phyloP scores from a whole-genome alignment of 2,888 invertebrate genomes.

The Cosmia trapezina region DNA sequence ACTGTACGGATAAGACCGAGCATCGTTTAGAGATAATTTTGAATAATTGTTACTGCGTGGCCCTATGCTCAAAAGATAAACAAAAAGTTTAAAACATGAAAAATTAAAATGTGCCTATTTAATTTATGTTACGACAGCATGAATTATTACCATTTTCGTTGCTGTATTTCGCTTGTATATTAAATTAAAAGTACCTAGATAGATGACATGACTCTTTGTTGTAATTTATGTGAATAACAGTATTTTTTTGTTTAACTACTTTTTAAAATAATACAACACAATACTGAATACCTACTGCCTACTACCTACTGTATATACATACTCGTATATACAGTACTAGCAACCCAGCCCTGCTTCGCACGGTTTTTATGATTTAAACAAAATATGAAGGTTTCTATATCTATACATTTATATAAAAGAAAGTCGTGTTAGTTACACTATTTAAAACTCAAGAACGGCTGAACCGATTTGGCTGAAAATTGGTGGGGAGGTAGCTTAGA shows the following conservation, averaged over 20 bases:
- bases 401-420: too few relatives aligned
- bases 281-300: too few relatives aligned
- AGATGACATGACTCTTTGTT: not conserved
- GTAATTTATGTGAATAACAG: not conserved
- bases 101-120: slow-evolving; percentile 7
- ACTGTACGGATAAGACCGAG: slow-evolving; percentile 60
- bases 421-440: too few relatives aligned
- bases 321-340: too few relatives aligned
- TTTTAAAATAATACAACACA: not conserved
- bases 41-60: slow-evolving; percentile 62
- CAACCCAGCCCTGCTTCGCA: too few relatives aligned
- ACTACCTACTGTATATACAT: too few relatives aligned
- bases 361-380: too few relatives aligned
- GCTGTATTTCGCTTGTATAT: not conserved
- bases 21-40: slow-evolving; percentile 62
- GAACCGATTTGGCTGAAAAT: too few relatives aligned
- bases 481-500: too few relatives aligned
- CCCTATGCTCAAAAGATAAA: slow-evolving; percentile 48
- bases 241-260: not conserved
- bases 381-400: too few relatives aligned
- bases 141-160: slow-evolving; percentile 4
- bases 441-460: too few relatives aligned
- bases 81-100: slow-evolving; percentile 39
- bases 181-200: too few relatives aligned
- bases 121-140: slow-evolving; percentile 6